These are phyloP conservation scores for Phragmatobia fuliginosa DNA, from an alignment of 2,888 invertebrate genomes.

Conservation along the genomic window DNA sequence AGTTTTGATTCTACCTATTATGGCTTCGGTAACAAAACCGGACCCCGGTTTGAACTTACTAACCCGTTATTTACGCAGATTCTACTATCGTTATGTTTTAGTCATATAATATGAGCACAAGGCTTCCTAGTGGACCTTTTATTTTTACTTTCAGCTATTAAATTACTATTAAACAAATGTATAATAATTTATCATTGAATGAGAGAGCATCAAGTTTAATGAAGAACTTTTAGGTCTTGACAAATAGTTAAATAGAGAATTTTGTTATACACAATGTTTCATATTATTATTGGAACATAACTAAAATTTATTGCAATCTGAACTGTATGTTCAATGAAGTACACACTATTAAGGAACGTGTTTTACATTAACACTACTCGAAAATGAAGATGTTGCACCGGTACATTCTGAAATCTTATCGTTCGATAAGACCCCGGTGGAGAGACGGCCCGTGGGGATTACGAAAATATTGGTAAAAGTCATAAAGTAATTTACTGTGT, in stretches of 20 bases:
- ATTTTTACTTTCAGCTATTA: background rate
- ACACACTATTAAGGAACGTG: background rate
- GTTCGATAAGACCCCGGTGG: background rate
- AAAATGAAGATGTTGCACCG: background rate
- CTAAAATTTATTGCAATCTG: too few relatives aligned
- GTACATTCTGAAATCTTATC: background rate
- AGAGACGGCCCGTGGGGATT: too few relatives aligned
- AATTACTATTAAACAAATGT: background rate
- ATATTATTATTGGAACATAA: background rate
- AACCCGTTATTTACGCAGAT: slow-evolving; percentile 48
- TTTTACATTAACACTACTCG: background rate
- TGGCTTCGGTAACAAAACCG: slow-evolving; percentile 48
- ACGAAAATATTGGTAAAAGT: too few relatives aligned
- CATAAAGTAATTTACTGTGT: too few relatives aligned
- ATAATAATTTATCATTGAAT: background rate
- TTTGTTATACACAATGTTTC: background rate
- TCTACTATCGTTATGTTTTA: slow-evolving; percentile 40
- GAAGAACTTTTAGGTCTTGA: background rate
- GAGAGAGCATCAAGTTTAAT: background rate
- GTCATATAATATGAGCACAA: slow-evolving; percentile 5
- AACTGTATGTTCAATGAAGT: background rate
- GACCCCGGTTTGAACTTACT: slow-evolving; percentile 36
- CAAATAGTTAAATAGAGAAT: background rate
- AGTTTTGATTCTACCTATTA: slow-evolving; percentile 54
- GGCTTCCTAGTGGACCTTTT: background rate